Evolutionary conservation across 2,888 invertebrate genomes (phyloP).

Genomic region (Elegia similella): DNA sequence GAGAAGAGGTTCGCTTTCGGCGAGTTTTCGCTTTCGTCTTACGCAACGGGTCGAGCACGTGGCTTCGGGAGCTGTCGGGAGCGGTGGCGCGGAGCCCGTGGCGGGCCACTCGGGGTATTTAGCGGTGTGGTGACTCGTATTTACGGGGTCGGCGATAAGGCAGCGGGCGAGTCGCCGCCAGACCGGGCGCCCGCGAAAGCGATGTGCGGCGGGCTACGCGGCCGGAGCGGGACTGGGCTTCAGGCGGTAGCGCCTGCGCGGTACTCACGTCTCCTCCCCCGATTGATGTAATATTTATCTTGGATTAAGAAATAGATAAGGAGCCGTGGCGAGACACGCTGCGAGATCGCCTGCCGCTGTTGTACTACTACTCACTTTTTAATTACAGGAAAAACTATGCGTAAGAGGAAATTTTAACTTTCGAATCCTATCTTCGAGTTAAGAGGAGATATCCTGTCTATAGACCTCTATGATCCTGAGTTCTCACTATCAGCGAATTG

Average conservation of each 20-base stretch:
- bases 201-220: constrained; percentile 70
- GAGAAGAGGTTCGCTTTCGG: constrained; percentile 60
- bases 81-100: constrained; percentile 18
- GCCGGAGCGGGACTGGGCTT: constrained; percentile 76
- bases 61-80: constrained; percentile 34
- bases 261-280: constrained; percentile 54
- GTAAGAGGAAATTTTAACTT: background rate
- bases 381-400: background rate
- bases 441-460: background rate
- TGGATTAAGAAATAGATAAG: constrained; percentile 77
- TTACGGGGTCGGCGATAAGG: constrained; percentile 42
- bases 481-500: constrained; percentile 32
- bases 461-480: background rate
- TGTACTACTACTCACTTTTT: constrained; percentile 9
- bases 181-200: constrained; percentile 58
- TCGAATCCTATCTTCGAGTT: background rate
- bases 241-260: constrained; percentile 54
- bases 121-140: constrained; percentile 29
- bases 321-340: constrained; percentile 49
- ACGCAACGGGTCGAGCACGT: constrained; percentile 70
- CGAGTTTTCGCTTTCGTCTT: constrained; percentile 52
- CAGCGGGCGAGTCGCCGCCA: constrained; percentile 70
- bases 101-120: background rate
- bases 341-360: constrained; percentile 32
- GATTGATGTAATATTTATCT: constrained; percentile 81